Conservation (phyloP, 2,113 vertebrate species). For the Hydrolagus affinis region DNA sequence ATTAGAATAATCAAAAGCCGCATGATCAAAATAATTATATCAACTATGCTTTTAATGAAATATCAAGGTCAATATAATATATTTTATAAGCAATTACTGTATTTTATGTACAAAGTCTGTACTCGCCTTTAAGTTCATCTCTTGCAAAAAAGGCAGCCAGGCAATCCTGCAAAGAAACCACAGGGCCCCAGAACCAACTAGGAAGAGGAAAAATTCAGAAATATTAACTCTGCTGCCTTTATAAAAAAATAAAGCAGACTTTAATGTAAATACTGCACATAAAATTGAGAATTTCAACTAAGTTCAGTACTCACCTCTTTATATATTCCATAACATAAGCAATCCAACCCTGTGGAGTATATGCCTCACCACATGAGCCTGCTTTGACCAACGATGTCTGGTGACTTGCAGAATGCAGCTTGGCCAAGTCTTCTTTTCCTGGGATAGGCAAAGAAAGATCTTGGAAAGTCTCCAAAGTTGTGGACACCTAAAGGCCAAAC, state of each 20-base stretch:
- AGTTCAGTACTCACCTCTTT: constrained; percentile 67
- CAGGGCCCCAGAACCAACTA: constrained; percentile 98
- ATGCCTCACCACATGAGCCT: constrained; percentile 89
- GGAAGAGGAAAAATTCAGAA: constrained; percentile 63
- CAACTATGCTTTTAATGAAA: background rate
- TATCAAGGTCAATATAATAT: background rate
- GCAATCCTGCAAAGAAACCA: constrained; percentile 95
- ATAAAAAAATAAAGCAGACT: constrained; percentile 45
- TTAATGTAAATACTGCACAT: background rate
- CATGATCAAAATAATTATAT: background rate
- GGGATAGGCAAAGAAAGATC: constrained; percentile 96
- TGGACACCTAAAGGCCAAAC: constrained; percentile 66
- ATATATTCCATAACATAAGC: constrained; percentile 95
- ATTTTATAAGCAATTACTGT: no score
- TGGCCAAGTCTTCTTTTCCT: constrained; percentile 95
- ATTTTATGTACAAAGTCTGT: background rate
- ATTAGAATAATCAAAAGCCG: background rate
- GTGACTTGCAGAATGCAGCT: constrained; percentile 88
- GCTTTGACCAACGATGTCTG: constrained; percentile 86
- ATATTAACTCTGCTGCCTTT: constrained; percentile 57
- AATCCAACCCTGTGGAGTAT: constrained; percentile 92
- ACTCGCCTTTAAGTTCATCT: constrained; percentile 93
- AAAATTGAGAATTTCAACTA: constrained; percentile 20
- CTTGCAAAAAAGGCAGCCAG: constrained; percentile 95
- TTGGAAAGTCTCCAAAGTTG: constrained; percentile 96